Conservation (phyloP, 1,140 invertebrate species). For the Microplitis mediator region DNA sequence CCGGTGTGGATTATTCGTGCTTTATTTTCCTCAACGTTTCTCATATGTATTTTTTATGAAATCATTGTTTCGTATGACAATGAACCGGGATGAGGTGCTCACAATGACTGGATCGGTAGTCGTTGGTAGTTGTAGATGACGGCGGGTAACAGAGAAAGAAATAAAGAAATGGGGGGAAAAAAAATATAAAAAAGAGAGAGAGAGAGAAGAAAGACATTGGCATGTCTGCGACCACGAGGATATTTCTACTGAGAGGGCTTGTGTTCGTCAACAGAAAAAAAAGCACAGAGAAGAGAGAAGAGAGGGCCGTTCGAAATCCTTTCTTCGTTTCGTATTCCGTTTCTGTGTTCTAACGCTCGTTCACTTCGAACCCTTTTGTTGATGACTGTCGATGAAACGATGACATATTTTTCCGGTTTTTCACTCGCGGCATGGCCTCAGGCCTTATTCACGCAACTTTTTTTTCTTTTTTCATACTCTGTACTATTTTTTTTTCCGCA, state of each 20-base stretch:
- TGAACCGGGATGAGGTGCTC: slow-evolving; percentile 57
- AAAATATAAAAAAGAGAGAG: slow-evolving; percentile 25
- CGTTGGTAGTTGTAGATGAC: slow-evolving; percentile 17
- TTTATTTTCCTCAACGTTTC: slow-evolving; percentile 3
- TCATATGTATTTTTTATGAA: slow-evolving; percentile 59
- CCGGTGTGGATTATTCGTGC: neutral
- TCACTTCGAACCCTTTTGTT: slow-evolving; percentile 46
- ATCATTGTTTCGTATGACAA: slow-evolving; percentile 62
- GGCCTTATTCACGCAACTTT: slow-evolving; percentile 23
- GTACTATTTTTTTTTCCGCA: slow-evolving; percentile 18
- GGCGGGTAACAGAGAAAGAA: slow-evolving; percentile 25
- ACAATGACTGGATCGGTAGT: slow-evolving; percentile 55
- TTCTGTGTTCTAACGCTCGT: slow-evolving; percentile 5
- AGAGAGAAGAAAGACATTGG: slow-evolving; percentile 29
- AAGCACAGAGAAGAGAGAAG: neutral
- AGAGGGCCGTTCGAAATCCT: neutral
- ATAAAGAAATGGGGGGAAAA: slow-evolving; percentile 11
- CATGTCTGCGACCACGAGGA: slow-evolving; percentile 10
- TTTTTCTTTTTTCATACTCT: slow-evolving; percentile 29
- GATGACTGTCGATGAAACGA: slow-evolving; percentile 64
- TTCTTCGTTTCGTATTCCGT: slow-evolving; percentile 18
- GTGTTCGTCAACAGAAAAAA: slow-evolving; percentile 12
- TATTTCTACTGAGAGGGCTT: neutral
- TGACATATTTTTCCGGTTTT: slow-evolving; percentile 63
- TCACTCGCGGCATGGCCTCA: slow-evolving; percentile 44